Evolutionary conservation across 1,140 invertebrate species (phyloP), one percentile per base, ranked within the genome.

Genomic region (Drosophila virilis): DNA sequence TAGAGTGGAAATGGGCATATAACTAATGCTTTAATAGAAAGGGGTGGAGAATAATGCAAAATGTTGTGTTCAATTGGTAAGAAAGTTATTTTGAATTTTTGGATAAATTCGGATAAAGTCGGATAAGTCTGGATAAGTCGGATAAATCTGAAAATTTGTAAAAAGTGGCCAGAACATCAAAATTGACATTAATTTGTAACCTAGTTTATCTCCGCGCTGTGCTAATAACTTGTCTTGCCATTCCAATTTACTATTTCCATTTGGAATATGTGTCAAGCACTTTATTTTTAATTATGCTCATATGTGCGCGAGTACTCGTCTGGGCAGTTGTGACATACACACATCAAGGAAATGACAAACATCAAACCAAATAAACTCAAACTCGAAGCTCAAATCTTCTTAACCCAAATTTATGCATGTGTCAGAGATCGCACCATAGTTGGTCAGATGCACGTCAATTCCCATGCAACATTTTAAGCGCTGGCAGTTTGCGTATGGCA

Each of bases 351-450:
- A 85, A 86, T 88, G 82, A 86, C 82, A 82, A 77, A 38, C 83
- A 82, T 85, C 82, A 76, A 74, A 60, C 82, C 78, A 88, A 88
- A 85, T 82, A 78, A 78, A 82, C 70, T 61, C 17, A n/a, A 61
- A 15, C 32, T 33, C 10, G 46, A 60, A 22, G 38, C 40, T 68
- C 42, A 68, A 89, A 88, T 83, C 84, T 86, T 86, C 84, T 89
- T 86, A 86, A 79, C 83, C 83, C 84, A 83, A 86, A 86, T 86
- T 72, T 76, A 83, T 85, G 78, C 78, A 65, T 76, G 78, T 84
- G 80, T 84, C 80, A 78, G 73, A 54, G 62, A 70, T 59, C 40
- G 42, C 38, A 50, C 82, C 78, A 61, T 70, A 84, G 68, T 85
- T 84, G 81, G 81, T 48, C 81, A 80, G 55, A 65, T 71, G 73